Conservation (phyloP, 2,888 invertebrate genomes). For the Monopis laevigella region DNA sequence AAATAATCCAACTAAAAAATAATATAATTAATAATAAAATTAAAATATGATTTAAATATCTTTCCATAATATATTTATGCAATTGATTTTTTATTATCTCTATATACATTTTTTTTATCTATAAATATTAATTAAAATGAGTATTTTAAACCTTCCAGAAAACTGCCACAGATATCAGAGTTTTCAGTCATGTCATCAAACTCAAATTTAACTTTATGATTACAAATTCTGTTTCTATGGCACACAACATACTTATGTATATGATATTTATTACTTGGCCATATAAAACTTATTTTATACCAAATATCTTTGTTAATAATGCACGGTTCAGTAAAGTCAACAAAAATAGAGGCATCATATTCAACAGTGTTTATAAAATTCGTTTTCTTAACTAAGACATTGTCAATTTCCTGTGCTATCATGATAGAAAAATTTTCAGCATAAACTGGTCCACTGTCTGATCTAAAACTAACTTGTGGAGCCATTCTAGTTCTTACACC, state of each 20-base stretch:
- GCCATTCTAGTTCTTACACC: slow-evolving; percentile 53
- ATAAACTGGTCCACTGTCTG: slow-evolving; percentile 37
- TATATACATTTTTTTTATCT: too few relatives aligned
- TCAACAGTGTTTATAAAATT: slow-evolving; percentile 45
- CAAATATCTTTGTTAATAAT: slow-evolving; percentile 50
- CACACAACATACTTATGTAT: slow-evolving; percentile 48
- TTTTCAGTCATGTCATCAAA: slow-evolving; percentile 46
- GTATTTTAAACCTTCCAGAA: slow-evolving; percentile 51
- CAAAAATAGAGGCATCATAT: slow-evolving; percentile 49
- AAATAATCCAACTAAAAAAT: too few relatives aligned
- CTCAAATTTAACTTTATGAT: slow-evolving; percentile 41
- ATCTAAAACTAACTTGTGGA: slow-evolving; percentile 41
- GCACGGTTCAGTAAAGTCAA: slow-evolving; percentile 47
- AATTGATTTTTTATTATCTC: too few relatives aligned
- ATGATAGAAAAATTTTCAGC: slow-evolving; percentile 47
- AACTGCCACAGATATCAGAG: slow-evolving; percentile 42
- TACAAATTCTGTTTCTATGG: slow-evolving; percentile 39
- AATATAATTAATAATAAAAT: too few relatives aligned
- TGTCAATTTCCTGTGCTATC: slow-evolving; percentile 40
- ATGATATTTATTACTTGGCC: slow-evolving; percentile 39
- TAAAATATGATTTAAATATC: too few relatives aligned
- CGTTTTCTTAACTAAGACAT: slow-evolving; percentile 37
- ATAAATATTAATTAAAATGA: slow-evolving; percentile 26
- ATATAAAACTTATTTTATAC: slow-evolving; percentile 51
- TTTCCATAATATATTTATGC: too few relatives aligned